Evolutionary conservation across 2,797 vertebrate species (phyloP), one percentile per base, ranked within the genome.

Genomic region (Lateolabrax maculatus): DNA sequence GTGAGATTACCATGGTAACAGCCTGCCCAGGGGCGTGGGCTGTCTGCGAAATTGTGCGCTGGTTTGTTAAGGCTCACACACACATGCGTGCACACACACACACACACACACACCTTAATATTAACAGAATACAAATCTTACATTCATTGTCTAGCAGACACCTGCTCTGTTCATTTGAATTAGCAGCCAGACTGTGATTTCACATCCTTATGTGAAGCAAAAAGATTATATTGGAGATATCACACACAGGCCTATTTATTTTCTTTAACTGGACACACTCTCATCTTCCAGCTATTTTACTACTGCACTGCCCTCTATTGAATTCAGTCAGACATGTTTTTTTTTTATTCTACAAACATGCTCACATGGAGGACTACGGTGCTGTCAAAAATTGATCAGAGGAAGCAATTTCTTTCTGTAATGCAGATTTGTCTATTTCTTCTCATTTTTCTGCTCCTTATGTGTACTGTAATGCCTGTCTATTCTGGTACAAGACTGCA

Each of bases 1-100:
- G 88, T 90, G 92, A 89, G 85, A 92, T 94, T 94, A 76, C 93
- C 84, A 93, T 93, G 86, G 93, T 85, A 93, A 95, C 94, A 92
- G 92, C 88, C 93, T 92, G 88, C 90, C 90, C 90, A 91, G 87
- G 90, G 91, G 92, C 77, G 86, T 90, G 82, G 90, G 91, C 81
- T 92, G 89, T 92, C 89, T 93, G 86, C 88, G 91, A 94, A 93
- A 93, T 91, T 92, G 91, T 93, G 88, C 41, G 63, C 72, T 64
- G 78, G 89, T 90, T 90, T 91, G 84, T 88, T 92, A 89, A 84
- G 73, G 55, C 78, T 86, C 62, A 52, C 78, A 66, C 77, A n/a
- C 23, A 41, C 36, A 61, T n/a, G n/a, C n/a, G n/a, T n/a, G n/a
- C 61, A 46, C 27, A 65, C 55, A 46, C 60, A 53, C 52, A n/a